Percentiles rank a stretch among this genome's conserved stretches.
Evolutionary conservation across 2,797 vertebrate species (phyloP).

Genomic region (Triplophysa yarkandensis): DNA sequence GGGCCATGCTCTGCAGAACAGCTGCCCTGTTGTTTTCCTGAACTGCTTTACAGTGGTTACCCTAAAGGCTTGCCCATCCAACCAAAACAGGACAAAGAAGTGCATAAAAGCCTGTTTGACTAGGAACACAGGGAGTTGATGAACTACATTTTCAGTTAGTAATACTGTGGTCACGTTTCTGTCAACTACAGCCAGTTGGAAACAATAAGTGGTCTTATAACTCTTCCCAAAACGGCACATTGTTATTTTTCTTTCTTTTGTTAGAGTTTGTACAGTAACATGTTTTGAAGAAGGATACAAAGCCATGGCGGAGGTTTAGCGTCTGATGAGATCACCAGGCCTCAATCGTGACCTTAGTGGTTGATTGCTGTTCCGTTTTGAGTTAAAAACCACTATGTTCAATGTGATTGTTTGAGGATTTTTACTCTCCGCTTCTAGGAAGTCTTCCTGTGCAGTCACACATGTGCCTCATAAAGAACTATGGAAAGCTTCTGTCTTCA

Average conservation of each 20-base stretch:
- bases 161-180: conserved; percentile 16
- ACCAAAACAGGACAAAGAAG: conserved; percentile 43
- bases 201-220: conserved; percentile 28
- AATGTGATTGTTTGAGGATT: conserved; percentile 38
- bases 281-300: conserved; percentile 45
- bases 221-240: conserved; percentile 41
- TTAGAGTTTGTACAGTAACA: conserved; percentile 42
- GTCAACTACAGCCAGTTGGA: conserved; percentile 21
- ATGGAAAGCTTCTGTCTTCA: conserved; percentile 25
- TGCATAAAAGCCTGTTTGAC: conserved; percentile 7
- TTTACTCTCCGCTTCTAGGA: conserved; percentile 37
- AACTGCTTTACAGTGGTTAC: conserved; percentile 50
- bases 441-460: background rate
- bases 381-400: conserved; percentile 42
- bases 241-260: conserved; percentile 46
- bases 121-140: conserved; percentile 22
- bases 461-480: conserved; percentile 33
- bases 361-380: conserved; percentile 45
- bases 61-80: conserved; percentile 30
- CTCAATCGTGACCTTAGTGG: conserved; percentile 46
- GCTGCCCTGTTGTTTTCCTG: conserved; percentile 54
- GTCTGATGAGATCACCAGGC: conserved; percentile 44
- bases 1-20: conserved; percentile 51
- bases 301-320: conserved; percentile 53
- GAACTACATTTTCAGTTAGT: background rate